A percentile compares a stretch with the other conserved stretches of the same genome.
These are phyloP conservation scores for Magallana ariakensis DNA, from an alignment of 1,140 invertebrate genomes.

Conservation along the genomic window DNA sequence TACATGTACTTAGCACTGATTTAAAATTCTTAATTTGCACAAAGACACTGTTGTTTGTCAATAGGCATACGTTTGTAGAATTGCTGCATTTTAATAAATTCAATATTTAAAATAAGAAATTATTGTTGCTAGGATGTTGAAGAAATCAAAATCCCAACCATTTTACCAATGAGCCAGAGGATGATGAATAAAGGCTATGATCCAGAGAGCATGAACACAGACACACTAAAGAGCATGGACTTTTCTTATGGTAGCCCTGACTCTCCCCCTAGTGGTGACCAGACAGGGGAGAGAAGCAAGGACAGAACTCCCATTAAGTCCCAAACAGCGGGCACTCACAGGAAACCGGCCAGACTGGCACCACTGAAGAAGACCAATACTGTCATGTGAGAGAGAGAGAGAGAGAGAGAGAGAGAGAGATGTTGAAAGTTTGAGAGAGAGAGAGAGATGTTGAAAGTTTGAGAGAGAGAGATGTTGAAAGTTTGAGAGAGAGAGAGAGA, in stretches of 20 bases:
- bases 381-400: slow-evolving; percentile 51
- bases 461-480: too few species aligned
- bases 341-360: slow-evolving; percentile 44
- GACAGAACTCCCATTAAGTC: slow-evolving; percentile 47
- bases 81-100: too few species aligned
- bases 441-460: too few species aligned
- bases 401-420: neutral
- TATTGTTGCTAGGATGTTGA: slow-evolving; percentile 65
- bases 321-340: slow-evolving; percentile 39
- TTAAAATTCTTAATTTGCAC: too few species aligned
- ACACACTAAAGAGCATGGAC: slow-evolving; percentile 72
- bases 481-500: too few species aligned
- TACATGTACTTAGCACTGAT: too few species aligned
- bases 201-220: slow-evolving; percentile 70
- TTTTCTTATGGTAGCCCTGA: slow-evolving; percentile 69
- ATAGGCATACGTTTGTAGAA: too few species aligned
- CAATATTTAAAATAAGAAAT: neutral
- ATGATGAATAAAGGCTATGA: slow-evolving; percentile 75
- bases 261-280: slow-evolving; percentile 60
- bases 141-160: slow-evolving; percentile 70
- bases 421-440: too few species aligned
- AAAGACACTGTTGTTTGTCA: too few species aligned
- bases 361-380: slow-evolving; percentile 65
- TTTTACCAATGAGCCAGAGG: slow-evolving; percentile 73
- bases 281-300: slow-evolving; percentile 48